A percentile compares a stretch with the other conserved stretches of the same genome.
Evolutionary conservation across 2,797 vertebrate genomes (phyloP).

Genomic region (Pseudotriccus pelzelni): DNA sequence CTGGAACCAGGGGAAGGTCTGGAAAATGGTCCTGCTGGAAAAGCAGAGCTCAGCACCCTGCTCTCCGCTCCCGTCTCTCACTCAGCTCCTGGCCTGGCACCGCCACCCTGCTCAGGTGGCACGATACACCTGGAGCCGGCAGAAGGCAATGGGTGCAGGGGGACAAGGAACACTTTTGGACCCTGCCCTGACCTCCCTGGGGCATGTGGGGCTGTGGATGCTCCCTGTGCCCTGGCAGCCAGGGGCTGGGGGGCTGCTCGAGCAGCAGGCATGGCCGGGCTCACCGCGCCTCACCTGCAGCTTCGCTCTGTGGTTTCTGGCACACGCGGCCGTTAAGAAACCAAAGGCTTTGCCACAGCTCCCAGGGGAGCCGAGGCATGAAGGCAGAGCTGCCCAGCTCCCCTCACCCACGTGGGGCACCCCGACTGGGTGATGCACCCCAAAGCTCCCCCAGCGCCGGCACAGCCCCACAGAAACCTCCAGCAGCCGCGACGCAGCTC

Average conservation of each 20-base stretch:
- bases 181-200: not conserved
- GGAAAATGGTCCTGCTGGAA: not conserved
- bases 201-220: rapidly evolving
- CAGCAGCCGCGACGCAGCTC: rapidly evolving
- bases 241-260: not conserved
- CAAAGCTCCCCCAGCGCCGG: not conserved
- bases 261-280: rapidly evolving
- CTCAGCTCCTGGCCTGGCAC: not conserved
- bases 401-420: not conserved
- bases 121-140: rapidly evolving
- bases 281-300: not conserved
- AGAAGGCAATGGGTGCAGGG: not conserved
- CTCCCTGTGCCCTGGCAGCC: not conserved
- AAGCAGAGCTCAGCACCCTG: not conserved
- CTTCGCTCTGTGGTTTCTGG: not conserved
- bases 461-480: not conserved
- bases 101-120: not conserved
- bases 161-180: rapidly evolving
- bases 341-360: not conserved
- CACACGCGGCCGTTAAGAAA: not conserved
- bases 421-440: not conserved
- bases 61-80: not conserved
- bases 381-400: not conserved
- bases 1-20: not conserved
- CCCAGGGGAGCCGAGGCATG: not conserved